phyloP scores from a whole-genome alignment of 2,113 vertebrate genomes.

The Anarrhichthys ocellatus region DNA sequence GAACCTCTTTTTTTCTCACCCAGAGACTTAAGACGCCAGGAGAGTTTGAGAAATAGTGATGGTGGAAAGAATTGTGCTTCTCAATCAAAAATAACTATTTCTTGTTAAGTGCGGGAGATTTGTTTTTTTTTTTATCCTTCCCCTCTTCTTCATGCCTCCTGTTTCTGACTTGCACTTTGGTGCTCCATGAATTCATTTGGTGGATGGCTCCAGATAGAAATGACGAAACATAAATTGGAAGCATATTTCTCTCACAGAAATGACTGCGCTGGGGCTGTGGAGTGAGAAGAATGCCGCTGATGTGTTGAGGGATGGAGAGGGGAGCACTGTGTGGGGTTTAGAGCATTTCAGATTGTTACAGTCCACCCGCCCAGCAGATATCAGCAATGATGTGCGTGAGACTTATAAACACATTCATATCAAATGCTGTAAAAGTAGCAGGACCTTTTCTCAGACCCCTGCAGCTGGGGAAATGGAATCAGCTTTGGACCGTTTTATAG shows the following conservation, averaged over 20 bases:
- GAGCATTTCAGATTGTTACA: conserved; percentile 52
- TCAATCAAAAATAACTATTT: conserved; percentile 71
- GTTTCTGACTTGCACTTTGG: conserved; percentile 55
- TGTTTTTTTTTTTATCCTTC: conserved; percentile 23
- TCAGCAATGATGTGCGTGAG: conserved; percentile 11
- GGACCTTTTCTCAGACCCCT: conserved; percentile 6
- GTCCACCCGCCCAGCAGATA: conserved; percentile 45
- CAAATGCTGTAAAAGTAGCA: conserved; percentile 29
- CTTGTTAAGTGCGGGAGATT: conserved; percentile 48
- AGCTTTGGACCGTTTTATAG: conserved; percentile 23
- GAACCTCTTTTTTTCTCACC: conserved; percentile 23
- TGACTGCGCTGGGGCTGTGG: conserved; percentile 30
- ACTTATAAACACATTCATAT: conserved; percentile 44
- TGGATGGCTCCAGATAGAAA: conserved; percentile 74
- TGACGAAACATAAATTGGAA: conserved; percentile 74
- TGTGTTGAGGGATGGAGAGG: conserved; percentile 41
- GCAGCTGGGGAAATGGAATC: conserved; percentile 23
- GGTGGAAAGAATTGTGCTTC: conserved; percentile 62
- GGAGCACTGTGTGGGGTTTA: conserved; percentile 30
- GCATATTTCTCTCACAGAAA: conserved; percentile 65
- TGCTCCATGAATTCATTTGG: conserved; percentile 61
- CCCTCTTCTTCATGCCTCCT: conserved; percentile 24
- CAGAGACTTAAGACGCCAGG: conserved; percentile 70
- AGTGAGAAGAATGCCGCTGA: conserved; percentile 47
- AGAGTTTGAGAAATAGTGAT: conserved; percentile 67